A percentile compares a stretch with the other conserved stretches of the same genome.
Conservation (phyloP, 2,797 vertebrate genomes). For the Tachyglossus aculeatus region DNA sequence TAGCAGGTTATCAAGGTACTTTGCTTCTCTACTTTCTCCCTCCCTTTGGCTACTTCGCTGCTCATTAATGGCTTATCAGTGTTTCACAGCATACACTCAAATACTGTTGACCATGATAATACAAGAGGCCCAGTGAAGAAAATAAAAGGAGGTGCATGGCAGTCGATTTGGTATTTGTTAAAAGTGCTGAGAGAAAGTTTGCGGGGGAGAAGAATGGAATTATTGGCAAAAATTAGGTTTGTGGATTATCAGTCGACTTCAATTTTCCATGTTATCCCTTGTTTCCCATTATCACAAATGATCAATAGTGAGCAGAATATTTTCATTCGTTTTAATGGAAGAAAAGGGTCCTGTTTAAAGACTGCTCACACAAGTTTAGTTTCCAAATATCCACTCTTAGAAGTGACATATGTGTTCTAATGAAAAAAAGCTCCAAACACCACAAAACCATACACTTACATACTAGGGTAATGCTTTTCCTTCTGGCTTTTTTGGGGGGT, state of each 20-base stretch:
- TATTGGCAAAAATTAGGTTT: neutral
- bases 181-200: neutral
- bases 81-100: neutral
- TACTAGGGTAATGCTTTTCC: no score
- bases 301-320: neutral
- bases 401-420: no score
- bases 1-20: neutral
- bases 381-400: no score
- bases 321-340: neutral
- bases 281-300: slow-evolving; percentile 15
- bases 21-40: neutral
- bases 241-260: neutral
- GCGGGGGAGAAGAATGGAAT: neutral
- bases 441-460: no score
- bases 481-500: no score
- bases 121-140: no score
- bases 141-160: no score
- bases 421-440: no score
- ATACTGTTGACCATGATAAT: neutral
- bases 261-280: slow-evolving; percentile 1
- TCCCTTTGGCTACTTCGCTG: neutral
- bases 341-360: neutral
- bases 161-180: neutral
- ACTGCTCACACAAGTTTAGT: no score
- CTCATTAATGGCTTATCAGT: neutral